These are phyloP conservation scores for Gymnoscelis rufifasciata DNA, from an alignment of 2,888 invertebrate genomes.

Conservation along the genomic window DNA sequence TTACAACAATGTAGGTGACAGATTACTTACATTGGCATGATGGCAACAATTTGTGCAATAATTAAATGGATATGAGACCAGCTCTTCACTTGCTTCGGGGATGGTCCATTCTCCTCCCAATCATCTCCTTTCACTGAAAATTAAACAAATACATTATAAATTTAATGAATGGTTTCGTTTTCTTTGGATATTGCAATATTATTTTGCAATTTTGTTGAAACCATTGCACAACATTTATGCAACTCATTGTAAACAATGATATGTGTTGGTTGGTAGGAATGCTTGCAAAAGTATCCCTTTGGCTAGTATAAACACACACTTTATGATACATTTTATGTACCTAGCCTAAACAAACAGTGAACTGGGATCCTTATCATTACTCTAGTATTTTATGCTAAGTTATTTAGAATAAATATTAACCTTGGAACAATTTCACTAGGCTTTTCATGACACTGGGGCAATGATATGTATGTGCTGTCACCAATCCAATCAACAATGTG, in stretches of 20 bases:
- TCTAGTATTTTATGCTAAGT: no score
- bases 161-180: no score
- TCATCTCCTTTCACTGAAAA: slow-evolving; percentile 75
- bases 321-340: no score
- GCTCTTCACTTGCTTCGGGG: slow-evolving; percentile 70
- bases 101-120: slow-evolving; percentile 76
- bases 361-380: no score
- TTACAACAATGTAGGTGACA: no score
- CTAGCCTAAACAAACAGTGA: no score
- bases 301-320: no score
- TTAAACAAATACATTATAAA: no score
- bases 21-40: slow-evolving; percentile 76
- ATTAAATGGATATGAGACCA: slow-evolving; percentile 82
- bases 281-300: no score
- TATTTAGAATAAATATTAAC: slow-evolving; percentile 40
- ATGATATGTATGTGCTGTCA: slow-evolving; percentile 71
- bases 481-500: slow-evolving; percentile 56
- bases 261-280: no score
- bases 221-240: slow-evolving; percentile 6
- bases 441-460: slow-evolving; percentile 55
- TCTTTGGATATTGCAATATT: no score
- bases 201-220: slow-evolving; percentile 1
- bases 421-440: slow-evolving; percentile 63
- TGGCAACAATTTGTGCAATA: slow-evolving; percentile 69
- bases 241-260: neutral